phyloP scores from a whole-genome alignment of 1,140 invertebrate genomes.

The Campoletis sonorensis region DNA sequence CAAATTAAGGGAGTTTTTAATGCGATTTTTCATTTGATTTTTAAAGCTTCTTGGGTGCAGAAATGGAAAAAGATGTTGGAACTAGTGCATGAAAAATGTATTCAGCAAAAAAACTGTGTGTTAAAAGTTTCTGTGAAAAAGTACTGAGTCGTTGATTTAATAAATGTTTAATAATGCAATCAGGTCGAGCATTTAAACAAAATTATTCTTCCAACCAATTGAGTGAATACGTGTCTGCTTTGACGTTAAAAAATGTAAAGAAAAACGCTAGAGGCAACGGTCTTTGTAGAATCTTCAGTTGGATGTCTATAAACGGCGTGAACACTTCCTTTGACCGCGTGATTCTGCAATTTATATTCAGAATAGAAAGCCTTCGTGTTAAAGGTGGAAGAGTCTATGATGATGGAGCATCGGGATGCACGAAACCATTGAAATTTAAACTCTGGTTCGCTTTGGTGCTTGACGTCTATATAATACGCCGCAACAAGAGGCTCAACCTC shows the following conservation, averaged over 20 bases:
- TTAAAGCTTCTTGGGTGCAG: too few relatives aligned
- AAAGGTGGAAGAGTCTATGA: neutral
- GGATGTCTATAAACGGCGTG: neutral
- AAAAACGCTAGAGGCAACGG: neutral
- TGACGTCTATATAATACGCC: neutral
- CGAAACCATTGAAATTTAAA: neutral
- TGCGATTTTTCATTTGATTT: too few relatives aligned
- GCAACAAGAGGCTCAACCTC: too few relatives aligned
- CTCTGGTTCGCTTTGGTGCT: neutral
- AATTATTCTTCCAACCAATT: neutral
- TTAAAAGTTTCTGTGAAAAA: neutral
- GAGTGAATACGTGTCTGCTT: neutral
- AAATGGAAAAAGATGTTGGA: too few relatives aligned
- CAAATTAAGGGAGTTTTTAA: too few relatives aligned
- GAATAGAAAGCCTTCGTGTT: neutral
- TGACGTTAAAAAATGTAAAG: neutral
- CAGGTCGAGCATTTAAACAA: neutral
- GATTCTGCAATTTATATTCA: slow-evolving; percentile 12
- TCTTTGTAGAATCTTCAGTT: neutral
- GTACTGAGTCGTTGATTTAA: neutral
- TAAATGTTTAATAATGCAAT: neutral
- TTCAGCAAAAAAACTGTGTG: neutral
- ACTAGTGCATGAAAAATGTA: neutral
- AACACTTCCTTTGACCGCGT: slow-evolving; percentile 6
- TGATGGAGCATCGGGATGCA: neutral